Evolutionary conservation across 2,797 vertebrate genomes (phyloP).

Genomic region (Synanceia verrucosa): DNA sequence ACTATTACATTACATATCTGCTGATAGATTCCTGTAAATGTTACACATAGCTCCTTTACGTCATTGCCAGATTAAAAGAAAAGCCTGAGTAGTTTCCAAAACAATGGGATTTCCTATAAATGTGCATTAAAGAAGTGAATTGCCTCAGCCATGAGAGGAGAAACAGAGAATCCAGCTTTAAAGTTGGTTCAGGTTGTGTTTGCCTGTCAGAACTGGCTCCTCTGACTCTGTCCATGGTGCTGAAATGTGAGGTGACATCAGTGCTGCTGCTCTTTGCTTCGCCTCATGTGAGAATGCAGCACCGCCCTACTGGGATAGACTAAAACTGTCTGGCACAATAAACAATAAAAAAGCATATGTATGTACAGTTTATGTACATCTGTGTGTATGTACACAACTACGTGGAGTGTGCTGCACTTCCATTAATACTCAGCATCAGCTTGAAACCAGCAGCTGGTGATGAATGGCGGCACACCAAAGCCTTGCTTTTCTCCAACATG

Average conservation of each 20-base stretch:
- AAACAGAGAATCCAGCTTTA: neutral
- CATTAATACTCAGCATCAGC: constrained; percentile 11
- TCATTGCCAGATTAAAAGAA: neutral
- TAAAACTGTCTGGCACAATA: too few species aligned
- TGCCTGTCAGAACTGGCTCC: neutral
- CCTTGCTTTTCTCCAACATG: constrained; percentile 8
- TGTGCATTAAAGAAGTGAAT: neutral
- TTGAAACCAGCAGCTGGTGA: constrained; percentile 25
- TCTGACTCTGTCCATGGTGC: constrained; percentile 55
- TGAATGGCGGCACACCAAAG: constrained; percentile 8
- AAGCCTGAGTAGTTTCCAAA: neutral
- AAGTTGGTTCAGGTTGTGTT: neutral
- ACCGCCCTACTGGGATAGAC: too few species aligned
- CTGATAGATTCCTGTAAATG: too few species aligned
- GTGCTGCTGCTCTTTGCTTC: neutral
- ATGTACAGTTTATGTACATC: too few species aligned
- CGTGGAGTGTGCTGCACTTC: neutral
- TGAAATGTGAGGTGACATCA: constrained; percentile 32
- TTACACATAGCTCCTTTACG: too few species aligned
- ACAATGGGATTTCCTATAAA: neutral
- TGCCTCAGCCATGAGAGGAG: neutral
- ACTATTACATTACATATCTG: too few species aligned
- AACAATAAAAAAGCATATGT: too few species aligned
- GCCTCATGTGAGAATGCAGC: neutral
- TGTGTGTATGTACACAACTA: neutral